Percentiles rank a stretch among this genome's conserved stretches.
Evolutionary conservation across 1,140 invertebrate species (phyloP).

Genomic region (Onthophagus taurus): DNA sequence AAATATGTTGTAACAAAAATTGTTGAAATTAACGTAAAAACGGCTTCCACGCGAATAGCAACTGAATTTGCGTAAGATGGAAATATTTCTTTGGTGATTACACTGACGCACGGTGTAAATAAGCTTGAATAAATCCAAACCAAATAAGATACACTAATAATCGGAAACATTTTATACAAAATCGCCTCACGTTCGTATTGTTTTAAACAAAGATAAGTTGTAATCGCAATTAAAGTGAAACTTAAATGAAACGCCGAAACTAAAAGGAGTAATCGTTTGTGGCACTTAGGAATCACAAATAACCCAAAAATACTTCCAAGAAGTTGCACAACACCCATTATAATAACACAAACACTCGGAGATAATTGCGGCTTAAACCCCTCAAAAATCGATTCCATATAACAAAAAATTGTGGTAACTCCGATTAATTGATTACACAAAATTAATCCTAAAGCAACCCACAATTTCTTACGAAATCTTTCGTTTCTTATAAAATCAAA

Average conservation of each 20-base stretch:
- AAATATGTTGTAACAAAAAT: constrained; percentile 71
- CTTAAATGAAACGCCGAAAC: constrained; percentile 53
- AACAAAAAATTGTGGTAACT: constrained; percentile 76
- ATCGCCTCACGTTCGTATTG: constrained; percentile 7
- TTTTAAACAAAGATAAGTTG: constrained; percentile 15
- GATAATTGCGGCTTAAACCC: constrained; percentile 49
- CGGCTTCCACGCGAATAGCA: constrained; percentile 60
- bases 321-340: constrained; percentile 62
- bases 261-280: constrained; percentile 58
- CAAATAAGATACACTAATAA: constrained; percentile 9
- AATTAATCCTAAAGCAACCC: constrained; percentile 59
- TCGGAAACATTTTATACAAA: constrained; percentile 14
- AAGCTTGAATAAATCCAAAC: constrained; percentile 34
- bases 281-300: constrained; percentile 59
- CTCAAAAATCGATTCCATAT: constrained; percentile 61
- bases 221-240: constrained; percentile 15
- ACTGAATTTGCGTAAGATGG: constrained; percentile 60
- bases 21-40: constrained; percentile 62
- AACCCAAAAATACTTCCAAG: constrained; percentile 54
- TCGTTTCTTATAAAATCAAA: constrained; percentile 45
- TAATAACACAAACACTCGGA: constrained; percentile 59
- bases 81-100: constrained; percentile 71
- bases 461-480: constrained; percentile 40
- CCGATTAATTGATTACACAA: constrained; percentile 68
- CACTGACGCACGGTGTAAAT: constrained; percentile 71